Evolutionary conservation across 1,140 invertebrate genomes (phyloP).

Genomic region (Drosophila willistoni): DNA sequence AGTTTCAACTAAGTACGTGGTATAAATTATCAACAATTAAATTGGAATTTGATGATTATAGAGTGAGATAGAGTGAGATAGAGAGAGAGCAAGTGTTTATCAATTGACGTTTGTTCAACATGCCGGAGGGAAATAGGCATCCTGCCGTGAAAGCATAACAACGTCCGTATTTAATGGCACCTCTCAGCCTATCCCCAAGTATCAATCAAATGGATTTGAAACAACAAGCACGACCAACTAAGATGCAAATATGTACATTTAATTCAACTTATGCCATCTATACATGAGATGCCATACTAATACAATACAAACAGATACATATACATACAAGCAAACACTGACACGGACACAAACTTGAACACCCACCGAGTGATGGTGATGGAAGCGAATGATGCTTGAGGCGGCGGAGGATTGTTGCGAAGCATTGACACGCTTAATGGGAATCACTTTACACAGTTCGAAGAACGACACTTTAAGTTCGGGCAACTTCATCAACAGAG

Average conservation of each 20-base stretch:
- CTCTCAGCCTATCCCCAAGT: slow-evolving; percentile 6
- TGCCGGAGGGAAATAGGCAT: not conserved
- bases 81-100: slow-evolving; percentile 36
- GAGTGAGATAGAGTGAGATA: slow-evolving; percentile 4
- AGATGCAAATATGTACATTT: slow-evolving; percentile 47
- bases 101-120: slow-evolving; percentile 18
- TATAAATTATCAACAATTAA: slow-evolving; percentile 9
- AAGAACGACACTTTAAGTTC: slow-evolving; percentile 52
- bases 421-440: slow-evolving; percentile 54
- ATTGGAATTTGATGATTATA: slow-evolving; percentile 22
- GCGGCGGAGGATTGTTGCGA: not conserved
- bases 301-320: not conserved
- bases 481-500: slow-evolving; percentile 54
- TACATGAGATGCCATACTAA: slow-evolving; percentile 7
- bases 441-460: slow-evolving; percentile 48
- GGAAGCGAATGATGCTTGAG: not conserved
- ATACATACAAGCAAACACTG: not conserved
- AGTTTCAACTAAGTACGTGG: not conserved
- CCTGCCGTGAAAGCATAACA: slow-evolving; percentile 16
- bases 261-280: slow-evolving; percentile 34
- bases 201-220: slow-evolving; percentile 10
- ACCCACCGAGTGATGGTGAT: not conserved
- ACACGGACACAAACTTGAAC: slow-evolving; percentile 12
- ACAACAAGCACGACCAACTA: slow-evolving; percentile 1
- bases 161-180: not conserved